phyloP scores from a whole-genome alignment of 2,888 invertebrate species.

The Galeopsomyia nigrocyanea region DNA sequence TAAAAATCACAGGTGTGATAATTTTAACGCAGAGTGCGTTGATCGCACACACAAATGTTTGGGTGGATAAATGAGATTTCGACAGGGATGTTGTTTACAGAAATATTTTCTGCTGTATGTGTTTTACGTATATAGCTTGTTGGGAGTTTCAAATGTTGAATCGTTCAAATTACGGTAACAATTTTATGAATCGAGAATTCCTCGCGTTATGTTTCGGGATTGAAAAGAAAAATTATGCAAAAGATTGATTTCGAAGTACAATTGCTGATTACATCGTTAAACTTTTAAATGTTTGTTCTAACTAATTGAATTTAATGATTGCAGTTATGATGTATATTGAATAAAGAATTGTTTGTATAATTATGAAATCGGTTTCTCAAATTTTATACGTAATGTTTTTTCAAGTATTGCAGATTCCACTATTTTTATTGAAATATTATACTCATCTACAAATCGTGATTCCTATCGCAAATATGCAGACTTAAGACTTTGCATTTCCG shows the following conservation, averaged over 20 bases:
- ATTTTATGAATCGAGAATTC: background rate
- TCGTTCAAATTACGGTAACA: background rate
- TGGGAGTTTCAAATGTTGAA: background rate
- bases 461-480: background rate
- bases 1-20: slow-evolving; percentile 22
- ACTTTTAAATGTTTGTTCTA: background rate
- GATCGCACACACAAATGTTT: background rate
- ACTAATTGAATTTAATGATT: background rate
- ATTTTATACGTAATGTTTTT: background rate
- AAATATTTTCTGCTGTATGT: slow-evolving; percentile 12
- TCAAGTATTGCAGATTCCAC: too few relatives aligned
- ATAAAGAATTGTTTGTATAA: too few relatives aligned
- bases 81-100: background rate
- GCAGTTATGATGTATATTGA: background rate
- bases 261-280: too few relatives aligned
- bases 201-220: too few relatives aligned
- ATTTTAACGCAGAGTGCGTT: slow-evolving; percentile 16
- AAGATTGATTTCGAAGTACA: too few relatives aligned
- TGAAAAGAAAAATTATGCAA: too few relatives aligned
- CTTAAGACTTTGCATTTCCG: slow-evolving; percentile 5
- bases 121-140: slow-evolving; percentile 10
- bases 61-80: background rate
- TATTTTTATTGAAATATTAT: background rate
- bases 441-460: background rate
- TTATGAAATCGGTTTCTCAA: slow-evolving; percentile 18